These are phyloP conservation scores for Drosophila setosimentum DNA, from an alignment of 2,888 invertebrate species.

Conservation along the genomic window DNA sequence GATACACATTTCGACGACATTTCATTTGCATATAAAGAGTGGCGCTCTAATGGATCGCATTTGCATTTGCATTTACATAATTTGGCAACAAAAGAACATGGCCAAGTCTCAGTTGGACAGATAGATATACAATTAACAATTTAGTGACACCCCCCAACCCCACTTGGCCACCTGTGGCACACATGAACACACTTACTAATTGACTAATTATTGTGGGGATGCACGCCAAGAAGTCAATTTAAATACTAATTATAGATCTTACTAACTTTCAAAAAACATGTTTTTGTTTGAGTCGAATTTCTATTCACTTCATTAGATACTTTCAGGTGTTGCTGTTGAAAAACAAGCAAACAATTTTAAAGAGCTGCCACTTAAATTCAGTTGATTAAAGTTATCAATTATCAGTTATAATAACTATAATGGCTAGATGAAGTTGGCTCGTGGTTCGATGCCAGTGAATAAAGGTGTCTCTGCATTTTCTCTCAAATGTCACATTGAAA, in stretches of 20 bases:
- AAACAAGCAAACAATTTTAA: not conserved
- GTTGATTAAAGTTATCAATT: too few species aligned
- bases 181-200: slow-evolving; percentile 23
- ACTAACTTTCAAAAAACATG: slow-evolving; percentile 6
- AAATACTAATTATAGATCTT: slow-evolving; percentile 19
- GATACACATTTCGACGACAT: slow-evolving; percentile 52
- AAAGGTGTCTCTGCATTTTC: not conserved
- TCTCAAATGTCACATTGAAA: too few species aligned
- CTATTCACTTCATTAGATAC: not conserved
- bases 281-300: not conserved
- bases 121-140: slow-evolving; percentile 27
- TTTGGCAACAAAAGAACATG: slow-evolving; percentile 19
- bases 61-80: slow-evolving; percentile 50
- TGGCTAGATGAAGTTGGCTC: not conserved
- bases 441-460: not conserved
- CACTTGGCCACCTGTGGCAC: slow-evolving; percentile 19
- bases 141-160: not conserved
- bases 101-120: slow-evolving; percentile 25
- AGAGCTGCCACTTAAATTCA: not conserved
- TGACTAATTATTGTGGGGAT: slow-evolving; percentile 33
- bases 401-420: not conserved
- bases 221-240: slow-evolving; percentile 23
- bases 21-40: slow-evolving; percentile 60
- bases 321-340: not conserved
- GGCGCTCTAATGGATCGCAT: slow-evolving; percentile 44